A percentile compares a stretch with the other conserved stretches of the same genome.
phyloP scores from a whole-genome alignment of 2,113 vertebrate species.

The Neomonachus schauinslandi region DNA sequence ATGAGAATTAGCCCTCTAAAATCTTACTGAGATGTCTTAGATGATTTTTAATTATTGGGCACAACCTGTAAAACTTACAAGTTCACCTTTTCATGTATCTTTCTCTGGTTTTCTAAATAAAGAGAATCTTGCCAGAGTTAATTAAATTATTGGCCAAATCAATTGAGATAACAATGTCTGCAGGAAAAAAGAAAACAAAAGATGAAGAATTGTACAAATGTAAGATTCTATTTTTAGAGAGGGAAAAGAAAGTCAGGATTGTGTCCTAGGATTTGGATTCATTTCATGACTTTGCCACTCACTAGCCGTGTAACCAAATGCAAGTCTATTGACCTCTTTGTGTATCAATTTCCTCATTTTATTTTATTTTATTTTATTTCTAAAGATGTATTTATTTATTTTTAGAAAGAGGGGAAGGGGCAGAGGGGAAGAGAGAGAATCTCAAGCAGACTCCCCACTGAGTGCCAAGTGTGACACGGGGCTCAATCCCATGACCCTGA shows the following conservation, averaged over 20 bases:
- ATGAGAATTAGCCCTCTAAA: neutral
- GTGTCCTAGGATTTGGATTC: neutral
- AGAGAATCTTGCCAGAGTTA: neutral
- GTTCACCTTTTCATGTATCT: neutral
- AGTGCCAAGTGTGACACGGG: neutral
- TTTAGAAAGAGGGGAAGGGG: neutral
- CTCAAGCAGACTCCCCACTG: neutral
- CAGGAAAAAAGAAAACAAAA: neutral
- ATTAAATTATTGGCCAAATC: slow-evolving; percentile 10
- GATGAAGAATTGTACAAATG: neutral
- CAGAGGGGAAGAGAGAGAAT: neutral
- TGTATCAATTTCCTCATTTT: neutral
- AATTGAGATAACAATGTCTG: neutral
- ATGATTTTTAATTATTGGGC: neutral
- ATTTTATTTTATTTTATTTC: neutral
- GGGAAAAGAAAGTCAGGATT: neutral
- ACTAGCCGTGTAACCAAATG: neutral
- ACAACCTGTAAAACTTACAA: neutral
- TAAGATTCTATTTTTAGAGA: neutral
- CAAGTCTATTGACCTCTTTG: neutral
- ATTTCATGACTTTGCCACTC: neutral
- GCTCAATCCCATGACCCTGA: neutral
- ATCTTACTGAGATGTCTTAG: neutral
- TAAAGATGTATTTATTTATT: neutral
- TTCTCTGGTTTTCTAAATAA: slow-evolving; percentile 6